These are phyloP conservation scores for Mamestra configurata DNA, from an alignment of 1,140 invertebrate genomes.

Conservation along the genomic window DNA sequence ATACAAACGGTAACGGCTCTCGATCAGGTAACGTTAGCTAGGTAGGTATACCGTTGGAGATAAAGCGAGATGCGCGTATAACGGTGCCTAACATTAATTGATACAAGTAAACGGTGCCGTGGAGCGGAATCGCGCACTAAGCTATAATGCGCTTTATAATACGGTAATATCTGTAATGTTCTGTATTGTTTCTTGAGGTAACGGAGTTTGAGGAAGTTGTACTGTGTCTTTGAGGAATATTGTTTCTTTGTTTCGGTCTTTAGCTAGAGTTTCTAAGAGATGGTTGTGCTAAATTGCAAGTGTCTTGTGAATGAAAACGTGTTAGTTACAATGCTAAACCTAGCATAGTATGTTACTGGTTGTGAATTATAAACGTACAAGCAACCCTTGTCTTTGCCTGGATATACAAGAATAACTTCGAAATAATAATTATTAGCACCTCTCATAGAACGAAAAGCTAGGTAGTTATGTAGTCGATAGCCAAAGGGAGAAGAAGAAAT, in stretches of 20 bases:
- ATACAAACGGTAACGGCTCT: not conserved
- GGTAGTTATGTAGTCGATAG: too few species aligned
- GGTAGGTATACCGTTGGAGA: slow-evolving; percentile 33
- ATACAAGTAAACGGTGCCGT: slow-evolving; percentile 57
- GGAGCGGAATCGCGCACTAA: slow-evolving; percentile 30
- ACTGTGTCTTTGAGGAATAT: not conserved
- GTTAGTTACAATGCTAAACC: too few species aligned
- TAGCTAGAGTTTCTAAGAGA: not conserved
- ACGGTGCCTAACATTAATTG: slow-evolving; percentile 67
- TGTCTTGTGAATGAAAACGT: not conserved
- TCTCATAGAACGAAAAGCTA: too few species aligned
- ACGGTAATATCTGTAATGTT: not conserved
- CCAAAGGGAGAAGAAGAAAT: too few species aligned
- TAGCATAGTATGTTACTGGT: too few species aligned
- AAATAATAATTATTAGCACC: too few species aligned
- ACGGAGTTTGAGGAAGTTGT: not conserved
- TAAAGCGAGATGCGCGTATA: slow-evolving; percentile 53
- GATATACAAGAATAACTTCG: too few species aligned
- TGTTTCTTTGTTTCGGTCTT: not conserved
- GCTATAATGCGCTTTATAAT: not conserved
- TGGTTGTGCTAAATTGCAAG: not conserved
- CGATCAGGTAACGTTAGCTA: slow-evolving; percentile 1
- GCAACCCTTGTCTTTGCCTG: too few species aligned
- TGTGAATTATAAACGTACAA: too few species aligned
- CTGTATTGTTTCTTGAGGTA: slow-evolving; percentile 13